Percentiles rank a stretch among this genome's conserved stretches.
phyloP scores from a whole-genome alignment of 2,113 vertebrate species.

The Cheilinus undulatus region DNA sequence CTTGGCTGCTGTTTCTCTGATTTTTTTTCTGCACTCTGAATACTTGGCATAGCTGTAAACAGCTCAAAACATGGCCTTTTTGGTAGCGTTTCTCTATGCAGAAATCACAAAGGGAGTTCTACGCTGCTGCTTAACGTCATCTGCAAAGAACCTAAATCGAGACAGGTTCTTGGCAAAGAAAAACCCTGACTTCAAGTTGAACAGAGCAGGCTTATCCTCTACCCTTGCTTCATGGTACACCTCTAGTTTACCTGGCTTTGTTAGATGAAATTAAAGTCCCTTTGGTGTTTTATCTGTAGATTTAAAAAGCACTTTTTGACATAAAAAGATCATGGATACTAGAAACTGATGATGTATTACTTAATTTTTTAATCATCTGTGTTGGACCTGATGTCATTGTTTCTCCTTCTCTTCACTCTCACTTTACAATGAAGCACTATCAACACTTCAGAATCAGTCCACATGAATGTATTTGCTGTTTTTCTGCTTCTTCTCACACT shows the following conservation, averaged over 20 bases:
- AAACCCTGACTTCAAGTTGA: no score
- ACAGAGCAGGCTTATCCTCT: no score
- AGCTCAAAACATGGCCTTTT: no score
- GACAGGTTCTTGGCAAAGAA: no score
- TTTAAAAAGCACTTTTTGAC: constrained; percentile 13
- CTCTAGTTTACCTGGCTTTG: background rate
- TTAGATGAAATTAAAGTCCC: background rate
- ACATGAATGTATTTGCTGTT: constrained; percentile 65
- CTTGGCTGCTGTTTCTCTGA: no score
- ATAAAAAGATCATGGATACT: constrained; percentile 10
- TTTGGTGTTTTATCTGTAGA: background rate
- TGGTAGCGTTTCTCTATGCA: no score
- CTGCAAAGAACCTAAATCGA: no score
- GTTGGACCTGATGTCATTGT: constrained; percentile 25
- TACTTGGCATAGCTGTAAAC: no score
- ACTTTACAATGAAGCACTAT: constrained; percentile 47
- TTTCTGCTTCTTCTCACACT: constrained; percentile 19
- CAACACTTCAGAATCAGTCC: constrained; percentile 59
- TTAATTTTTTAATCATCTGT: constrained; percentile 45
- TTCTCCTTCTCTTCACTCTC: constrained; percentile 21
- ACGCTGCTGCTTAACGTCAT: no score
- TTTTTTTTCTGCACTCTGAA: no score
- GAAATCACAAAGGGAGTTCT: no score
- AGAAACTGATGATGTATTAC: constrained; percentile 38
- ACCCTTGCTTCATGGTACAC: no score